These are phyloP conservation scores for Procambarus virginalis DNA, from an alignment of 1,140 invertebrate species.

Conservation along the genomic window DNA sequence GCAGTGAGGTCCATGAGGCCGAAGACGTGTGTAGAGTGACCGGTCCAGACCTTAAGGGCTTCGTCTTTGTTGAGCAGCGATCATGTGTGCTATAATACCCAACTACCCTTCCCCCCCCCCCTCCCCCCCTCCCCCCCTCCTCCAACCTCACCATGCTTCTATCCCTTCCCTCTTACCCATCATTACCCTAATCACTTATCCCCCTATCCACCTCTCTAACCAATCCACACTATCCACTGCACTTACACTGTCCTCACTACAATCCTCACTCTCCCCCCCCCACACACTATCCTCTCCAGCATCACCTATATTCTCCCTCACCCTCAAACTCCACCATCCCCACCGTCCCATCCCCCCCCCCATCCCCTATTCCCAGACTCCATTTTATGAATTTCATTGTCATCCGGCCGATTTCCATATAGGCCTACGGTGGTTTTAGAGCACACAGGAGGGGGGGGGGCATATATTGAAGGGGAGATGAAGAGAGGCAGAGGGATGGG, in stretches of 20 bases:
- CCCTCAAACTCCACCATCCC: not conserved
- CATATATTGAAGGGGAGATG: not conserved
- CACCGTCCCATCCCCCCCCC: not conserved
- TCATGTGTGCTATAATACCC: not conserved
- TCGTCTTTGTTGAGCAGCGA: not conserved
- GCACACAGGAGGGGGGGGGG: not conserved
- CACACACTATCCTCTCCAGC: not conserved
- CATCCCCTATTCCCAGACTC: not conserved
- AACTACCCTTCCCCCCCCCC: not conserved
- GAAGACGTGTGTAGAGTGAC: not conserved
- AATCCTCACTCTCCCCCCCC: not conserved
- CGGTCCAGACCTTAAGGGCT: not conserved
- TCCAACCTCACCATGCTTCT: not conserved
- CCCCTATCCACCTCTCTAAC: not conserved
- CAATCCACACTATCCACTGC: not conserved
- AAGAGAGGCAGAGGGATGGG: not conserved
- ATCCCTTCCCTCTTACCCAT: not conserved
- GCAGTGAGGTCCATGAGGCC: not conserved
- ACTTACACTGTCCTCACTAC: not conserved
- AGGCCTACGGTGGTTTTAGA: not conserved
- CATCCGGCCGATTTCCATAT: not conserved
- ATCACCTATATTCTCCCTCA: not conserved
- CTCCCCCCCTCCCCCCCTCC: not conserved
- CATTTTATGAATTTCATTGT: slow-evolving; percentile 8
- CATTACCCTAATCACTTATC: not conserved